These are phyloP conservation scores for Mustela lutreola DNA, from an alignment of 2,113 vertebrate species.

Conservation along the genomic window DNA sequence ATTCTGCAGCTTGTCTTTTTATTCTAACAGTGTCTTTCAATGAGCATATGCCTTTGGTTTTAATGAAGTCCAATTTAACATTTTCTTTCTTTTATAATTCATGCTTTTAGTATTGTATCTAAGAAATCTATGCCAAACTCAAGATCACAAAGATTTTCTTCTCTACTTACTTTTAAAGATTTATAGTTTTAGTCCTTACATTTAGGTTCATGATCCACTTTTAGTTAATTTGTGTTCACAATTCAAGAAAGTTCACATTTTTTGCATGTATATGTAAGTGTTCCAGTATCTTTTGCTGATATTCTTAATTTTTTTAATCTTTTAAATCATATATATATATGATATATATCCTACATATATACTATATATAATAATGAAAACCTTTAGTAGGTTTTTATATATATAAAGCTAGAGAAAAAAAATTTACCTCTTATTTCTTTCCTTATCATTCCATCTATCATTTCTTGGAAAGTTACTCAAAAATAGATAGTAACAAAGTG, in stretches of 20 bases:
- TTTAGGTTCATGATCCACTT: background rate
- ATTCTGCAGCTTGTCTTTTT: background rate
- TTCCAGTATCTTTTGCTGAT: background rate
- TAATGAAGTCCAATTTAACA: background rate
- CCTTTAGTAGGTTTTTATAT: background rate
- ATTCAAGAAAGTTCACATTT: background rate
- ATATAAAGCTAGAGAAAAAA: background rate
- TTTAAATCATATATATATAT: background rate
- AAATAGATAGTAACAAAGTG: background rate
- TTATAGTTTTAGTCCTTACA: background rate
- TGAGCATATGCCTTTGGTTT: background rate
- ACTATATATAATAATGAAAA: background rate
- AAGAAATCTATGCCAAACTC: background rate
- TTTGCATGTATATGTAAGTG: background rate
- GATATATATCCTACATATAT: background rate
- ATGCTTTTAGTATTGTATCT: background rate
- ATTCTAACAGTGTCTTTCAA: background rate
- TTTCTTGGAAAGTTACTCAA: background rate
- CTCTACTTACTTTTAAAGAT: background rate
- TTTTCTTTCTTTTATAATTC: background rate
- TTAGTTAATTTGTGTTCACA: background rate
- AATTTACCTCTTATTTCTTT: background rate
- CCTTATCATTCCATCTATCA: background rate
- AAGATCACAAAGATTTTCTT: background rate
- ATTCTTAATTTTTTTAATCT: constrained; percentile 2